Conservation (phyloP, 2,888 invertebrate genomes). For the Cerceris rybyensis region DNA sequence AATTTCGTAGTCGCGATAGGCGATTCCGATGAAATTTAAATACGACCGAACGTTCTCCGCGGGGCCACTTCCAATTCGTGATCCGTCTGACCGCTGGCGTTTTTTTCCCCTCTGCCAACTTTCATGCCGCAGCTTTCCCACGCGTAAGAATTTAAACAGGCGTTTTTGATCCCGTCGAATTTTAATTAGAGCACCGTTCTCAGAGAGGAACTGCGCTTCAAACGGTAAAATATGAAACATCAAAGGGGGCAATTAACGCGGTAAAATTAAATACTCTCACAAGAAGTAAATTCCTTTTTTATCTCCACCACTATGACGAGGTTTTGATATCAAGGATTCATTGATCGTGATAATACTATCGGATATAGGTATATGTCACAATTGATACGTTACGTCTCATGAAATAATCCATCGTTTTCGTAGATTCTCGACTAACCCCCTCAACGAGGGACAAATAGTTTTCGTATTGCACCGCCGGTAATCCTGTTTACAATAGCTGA, state of each 20-base stretch:
- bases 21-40: slow-evolving; percentile 14
- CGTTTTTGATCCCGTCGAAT: background rate
- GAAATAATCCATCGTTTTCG: slow-evolving; percentile 9
- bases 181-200: no score
- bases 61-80: slow-evolving; percentile 3
- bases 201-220: no score
- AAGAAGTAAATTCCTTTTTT: no score
- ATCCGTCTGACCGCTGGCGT: background rate
- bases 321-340: no score
- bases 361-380: background rate
- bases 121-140: background rate
- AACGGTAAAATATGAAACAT: no score
- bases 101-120: background rate
- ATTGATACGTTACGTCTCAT: background rate
- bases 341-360: background rate
- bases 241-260: no score
- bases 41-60: background rate
- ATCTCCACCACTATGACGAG: no score
- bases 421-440: slow-evolving; percentile 9
- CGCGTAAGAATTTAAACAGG: background rate
- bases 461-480: slow-evolving; percentile 58
- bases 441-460: slow-evolving; percentile 57
- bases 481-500: slow-evolving; percentile 71
- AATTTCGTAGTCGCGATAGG: background rate
- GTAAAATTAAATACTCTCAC: no score